Evolutionary conservation across 2,888 invertebrate genomes (phyloP).

Genomic region (Cephonodes hylas): DNA sequence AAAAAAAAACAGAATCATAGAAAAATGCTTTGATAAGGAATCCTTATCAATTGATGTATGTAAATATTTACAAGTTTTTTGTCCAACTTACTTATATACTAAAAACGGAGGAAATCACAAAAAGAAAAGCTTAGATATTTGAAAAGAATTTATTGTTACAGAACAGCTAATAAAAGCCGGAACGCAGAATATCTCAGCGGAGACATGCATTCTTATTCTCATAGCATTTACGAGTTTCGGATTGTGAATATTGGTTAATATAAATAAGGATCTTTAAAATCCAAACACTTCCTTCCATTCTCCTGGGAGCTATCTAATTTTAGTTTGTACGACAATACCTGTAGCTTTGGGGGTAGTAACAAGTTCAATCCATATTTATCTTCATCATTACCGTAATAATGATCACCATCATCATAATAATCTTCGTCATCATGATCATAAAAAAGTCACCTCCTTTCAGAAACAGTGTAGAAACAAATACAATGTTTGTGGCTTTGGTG

Average conservation of each 20-base stretch:
- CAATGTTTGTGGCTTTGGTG: too few species aligned
- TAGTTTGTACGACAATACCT: neutral
- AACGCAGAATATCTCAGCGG: neutral
- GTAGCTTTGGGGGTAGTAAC: neutral
- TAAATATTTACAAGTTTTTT: too few species aligned
- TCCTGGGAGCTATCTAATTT: neutral
- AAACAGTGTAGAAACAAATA: too few species aligned
- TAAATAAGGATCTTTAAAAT: neutral
- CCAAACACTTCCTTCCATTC: neutral
- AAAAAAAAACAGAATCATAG: neutral
- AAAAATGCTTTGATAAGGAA: too few species aligned
- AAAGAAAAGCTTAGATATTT: neutral
- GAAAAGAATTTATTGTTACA: neutral
- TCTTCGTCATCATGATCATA: too few species aligned
- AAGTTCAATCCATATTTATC: too few species aligned
- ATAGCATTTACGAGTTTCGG: neutral
- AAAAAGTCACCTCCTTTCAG: too few species aligned
- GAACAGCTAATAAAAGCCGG: neutral
- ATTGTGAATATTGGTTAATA: neutral
- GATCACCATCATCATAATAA: too few species aligned
- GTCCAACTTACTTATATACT: neutral
- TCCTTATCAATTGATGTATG: too few species aligned
- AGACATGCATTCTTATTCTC: slow-evolving; percentile 1
- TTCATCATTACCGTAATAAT: too few species aligned
- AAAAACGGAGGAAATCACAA: neutral